Evolutionary conservation across 2,888 invertebrate species (phyloP).

Genomic region (Lasioglossum pauxillum): DNA sequence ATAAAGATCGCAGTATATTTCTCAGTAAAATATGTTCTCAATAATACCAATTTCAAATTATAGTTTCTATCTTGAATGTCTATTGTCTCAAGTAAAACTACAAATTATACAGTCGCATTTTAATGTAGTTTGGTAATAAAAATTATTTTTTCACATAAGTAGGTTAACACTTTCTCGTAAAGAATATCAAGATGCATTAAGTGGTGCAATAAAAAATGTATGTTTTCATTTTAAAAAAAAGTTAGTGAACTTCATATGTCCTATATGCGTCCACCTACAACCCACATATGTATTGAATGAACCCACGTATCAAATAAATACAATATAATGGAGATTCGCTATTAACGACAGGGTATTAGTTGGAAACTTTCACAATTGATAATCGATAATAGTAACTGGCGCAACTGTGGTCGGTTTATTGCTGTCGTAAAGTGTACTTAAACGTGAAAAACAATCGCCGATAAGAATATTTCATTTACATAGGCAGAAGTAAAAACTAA

Average conservation of each 20-base stretch:
- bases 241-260: too few species aligned
- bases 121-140: too few species aligned
- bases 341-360: conserved; percentile 37
- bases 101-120: too few species aligned
- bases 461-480: background rate
- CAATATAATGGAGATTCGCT: conserved; percentile 15
- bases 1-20: background rate
- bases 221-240: too few species aligned
- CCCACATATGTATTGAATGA: too few species aligned
- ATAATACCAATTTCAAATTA: background rate
- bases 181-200: too few species aligned
- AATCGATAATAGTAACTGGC: conserved; percentile 25
- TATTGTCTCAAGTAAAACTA: too few species aligned
- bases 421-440: background rate
- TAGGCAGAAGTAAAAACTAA: background rate
- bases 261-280: too few species aligned
- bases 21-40: background rate
- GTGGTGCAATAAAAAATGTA: too few species aligned
- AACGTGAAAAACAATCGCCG: background rate
- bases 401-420: background rate
- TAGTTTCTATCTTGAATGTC: too few species aligned
- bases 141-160: too few species aligned
- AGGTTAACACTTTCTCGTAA: too few species aligned
- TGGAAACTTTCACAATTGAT: conserved; percentile 50
- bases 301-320: conserved; percentile 6